A percentile compares a stretch with the other conserved stretches of the same genome.
Evolutionary conservation across 1,140 invertebrate species (phyloP).

Genomic region (Saxidomus purpurata): DNA sequence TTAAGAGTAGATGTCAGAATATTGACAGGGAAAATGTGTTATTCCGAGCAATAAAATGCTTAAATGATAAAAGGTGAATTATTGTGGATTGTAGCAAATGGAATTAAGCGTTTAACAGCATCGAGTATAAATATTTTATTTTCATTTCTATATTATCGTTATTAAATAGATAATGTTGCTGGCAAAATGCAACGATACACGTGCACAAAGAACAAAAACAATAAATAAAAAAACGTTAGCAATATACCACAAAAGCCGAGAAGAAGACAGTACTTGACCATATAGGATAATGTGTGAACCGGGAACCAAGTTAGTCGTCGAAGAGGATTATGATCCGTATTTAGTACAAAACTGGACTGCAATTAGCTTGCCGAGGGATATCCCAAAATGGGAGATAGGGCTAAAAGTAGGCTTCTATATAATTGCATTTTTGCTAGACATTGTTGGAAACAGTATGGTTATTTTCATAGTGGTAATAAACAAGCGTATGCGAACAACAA

Average conservation of each 20-base stretch:
- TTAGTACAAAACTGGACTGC: slow-evolving; percentile 4
- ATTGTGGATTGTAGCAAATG: too few relatives aligned
- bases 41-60: not conserved
- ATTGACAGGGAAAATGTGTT: not conserved
- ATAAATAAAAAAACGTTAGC: too few relatives aligned
- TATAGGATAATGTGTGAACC: slow-evolving; percentile 36
- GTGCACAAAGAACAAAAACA: too few relatives aligned
- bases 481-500: slow-evolving; percentile 80
- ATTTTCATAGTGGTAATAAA: slow-evolving; percentile 74
- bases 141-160: too few relatives aligned
- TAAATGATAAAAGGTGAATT: too few relatives aligned
- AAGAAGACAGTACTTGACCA: too few relatives aligned
- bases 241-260: too few relatives aligned
- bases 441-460: slow-evolving; percentile 78
- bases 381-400: slow-evolving; percentile 70
- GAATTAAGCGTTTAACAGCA: too few relatives aligned
- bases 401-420: slow-evolving; percentile 77
- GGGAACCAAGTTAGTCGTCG: not conserved
- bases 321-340: slow-evolving; percentile 33
- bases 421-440: slow-evolving; percentile 71
- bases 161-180: too few relatives aligned
- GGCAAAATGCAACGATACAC: too few relatives aligned
- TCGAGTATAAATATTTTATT: too few relatives aligned
- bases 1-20: not conserved
- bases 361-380: not conserved